A percentile compares a stretch with the other conserved stretches of the same genome.
phyloP scores from a whole-genome alignment of 2,888 invertebrate genomes.

The Patella depressa region DNA sequence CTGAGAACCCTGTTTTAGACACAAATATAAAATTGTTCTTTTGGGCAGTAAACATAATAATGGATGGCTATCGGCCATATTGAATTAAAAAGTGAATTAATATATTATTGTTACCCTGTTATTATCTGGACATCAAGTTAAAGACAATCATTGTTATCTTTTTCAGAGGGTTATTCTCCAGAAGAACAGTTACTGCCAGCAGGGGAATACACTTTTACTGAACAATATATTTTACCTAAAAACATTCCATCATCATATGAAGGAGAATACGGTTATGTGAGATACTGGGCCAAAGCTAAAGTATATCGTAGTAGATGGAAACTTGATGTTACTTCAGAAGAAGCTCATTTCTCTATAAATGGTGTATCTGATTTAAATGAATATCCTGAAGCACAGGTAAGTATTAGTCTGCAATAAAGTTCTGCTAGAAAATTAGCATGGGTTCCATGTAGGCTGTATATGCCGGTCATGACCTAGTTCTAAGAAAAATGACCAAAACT shows the following conservation, averaged over 20 bases:
- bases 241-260: slow-evolving; percentile 7
- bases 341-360: slow-evolving; percentile 1
- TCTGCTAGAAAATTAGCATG: no score
- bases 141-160: background rate
- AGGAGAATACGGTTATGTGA: slow-evolving; percentile 2
- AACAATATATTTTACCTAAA: background rate
- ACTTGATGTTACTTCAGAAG: slow-evolving; percentile 2
- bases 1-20: no score
- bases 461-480: no score
- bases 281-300: slow-evolving; percentile 4
- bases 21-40: no score
- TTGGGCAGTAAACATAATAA: no score
- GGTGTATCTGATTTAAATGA: slow-evolving; percentile 3
- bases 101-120: no score
- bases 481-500: no score
- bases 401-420: background rate
- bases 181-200: background rate
- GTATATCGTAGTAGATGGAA: slow-evolving; percentile 1
- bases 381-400: background rate
- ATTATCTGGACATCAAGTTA: no score
- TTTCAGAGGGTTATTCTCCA: background rate
- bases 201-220: slow-evolving; percentile 1
- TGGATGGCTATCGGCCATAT: no score
- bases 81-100: no score
- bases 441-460: no score